Percentiles rank a stretch among this genome's conserved stretches.
Evolutionary conservation across 2,113 vertebrate genomes (phyloP).

Genomic region (Ciconia maguari): DNA sequence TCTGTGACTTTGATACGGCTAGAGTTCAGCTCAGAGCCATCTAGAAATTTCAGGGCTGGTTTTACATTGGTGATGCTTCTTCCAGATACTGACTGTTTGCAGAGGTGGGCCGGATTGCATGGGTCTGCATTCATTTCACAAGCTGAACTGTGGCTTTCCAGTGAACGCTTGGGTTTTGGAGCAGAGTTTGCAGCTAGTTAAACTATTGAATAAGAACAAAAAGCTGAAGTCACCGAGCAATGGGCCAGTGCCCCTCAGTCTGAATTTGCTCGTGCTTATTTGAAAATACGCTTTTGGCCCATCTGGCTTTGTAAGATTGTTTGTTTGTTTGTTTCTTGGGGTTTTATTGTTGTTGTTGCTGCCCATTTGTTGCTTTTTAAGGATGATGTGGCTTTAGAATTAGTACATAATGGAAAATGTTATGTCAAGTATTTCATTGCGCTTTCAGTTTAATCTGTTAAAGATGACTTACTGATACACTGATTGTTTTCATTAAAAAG

Average conservation of each 20-base stretch:
- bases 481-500: neutral
- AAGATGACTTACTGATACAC: neutral
- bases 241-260: neutral
- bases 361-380: neutral
- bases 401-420: neutral
- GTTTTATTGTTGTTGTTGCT: neutral
- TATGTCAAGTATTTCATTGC: neutral
- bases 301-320: neutral
- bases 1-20: neutral
- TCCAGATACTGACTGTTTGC: neutral
- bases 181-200: neutral
- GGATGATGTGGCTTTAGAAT: neutral
- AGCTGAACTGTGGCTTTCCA: neutral
- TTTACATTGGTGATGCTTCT: neutral
- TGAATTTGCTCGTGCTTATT: neutral
- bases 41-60: neutral
- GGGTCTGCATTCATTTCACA: neutral
- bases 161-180: neutral
- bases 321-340: neutral
- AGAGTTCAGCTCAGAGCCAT: neutral
- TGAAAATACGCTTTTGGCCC: neutral
- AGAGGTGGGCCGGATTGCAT: neutral
- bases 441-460: constrained; percentile 6
- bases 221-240: neutral
- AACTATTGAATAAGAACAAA: neutral